Conservation (phyloP, 2,113 vertebrate genomes). For the Genyomyrus donnyi region DNA sequence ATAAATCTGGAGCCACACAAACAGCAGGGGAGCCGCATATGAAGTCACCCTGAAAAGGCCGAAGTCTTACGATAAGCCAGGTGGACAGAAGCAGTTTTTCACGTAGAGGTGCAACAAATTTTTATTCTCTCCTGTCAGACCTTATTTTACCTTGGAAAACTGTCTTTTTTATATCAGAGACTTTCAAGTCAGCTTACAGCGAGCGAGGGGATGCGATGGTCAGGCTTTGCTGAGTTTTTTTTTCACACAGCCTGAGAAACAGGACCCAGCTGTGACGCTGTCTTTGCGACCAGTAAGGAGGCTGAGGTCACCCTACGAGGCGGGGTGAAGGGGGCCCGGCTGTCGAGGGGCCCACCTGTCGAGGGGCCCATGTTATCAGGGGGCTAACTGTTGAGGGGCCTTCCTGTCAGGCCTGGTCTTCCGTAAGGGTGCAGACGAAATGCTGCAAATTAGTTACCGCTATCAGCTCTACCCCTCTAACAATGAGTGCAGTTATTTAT, state of each 20-base stretch:
- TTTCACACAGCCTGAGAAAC: background rate
- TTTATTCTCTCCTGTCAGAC: background rate
- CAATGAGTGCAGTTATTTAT: background rate
- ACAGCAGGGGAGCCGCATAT: background rate
- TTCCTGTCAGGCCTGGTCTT: background rate
- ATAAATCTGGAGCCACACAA: background rate
- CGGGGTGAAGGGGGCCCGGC: background rate
- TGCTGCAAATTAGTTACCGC: background rate
- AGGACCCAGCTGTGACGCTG: background rate
- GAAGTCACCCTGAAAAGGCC: background rate
- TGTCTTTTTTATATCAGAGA: background rate
- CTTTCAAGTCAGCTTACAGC: background rate
- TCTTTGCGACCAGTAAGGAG: background rate
- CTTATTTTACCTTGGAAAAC: background rate
- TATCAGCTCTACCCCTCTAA: background rate
- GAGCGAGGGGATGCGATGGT: background rate
- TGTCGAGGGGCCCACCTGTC: too few species aligned
- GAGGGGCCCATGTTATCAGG: background rate
- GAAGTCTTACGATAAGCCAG: background rate
- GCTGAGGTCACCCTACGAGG: background rate
- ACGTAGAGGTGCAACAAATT: background rate
- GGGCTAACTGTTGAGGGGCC: background rate
- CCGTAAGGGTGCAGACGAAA: background rate
- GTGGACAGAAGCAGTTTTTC: background rate
- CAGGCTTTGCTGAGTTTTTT: background rate